phyloP scores from a whole-genome alignment of 2,888 invertebrate genomes.

The Microchrysa polita region DNA sequence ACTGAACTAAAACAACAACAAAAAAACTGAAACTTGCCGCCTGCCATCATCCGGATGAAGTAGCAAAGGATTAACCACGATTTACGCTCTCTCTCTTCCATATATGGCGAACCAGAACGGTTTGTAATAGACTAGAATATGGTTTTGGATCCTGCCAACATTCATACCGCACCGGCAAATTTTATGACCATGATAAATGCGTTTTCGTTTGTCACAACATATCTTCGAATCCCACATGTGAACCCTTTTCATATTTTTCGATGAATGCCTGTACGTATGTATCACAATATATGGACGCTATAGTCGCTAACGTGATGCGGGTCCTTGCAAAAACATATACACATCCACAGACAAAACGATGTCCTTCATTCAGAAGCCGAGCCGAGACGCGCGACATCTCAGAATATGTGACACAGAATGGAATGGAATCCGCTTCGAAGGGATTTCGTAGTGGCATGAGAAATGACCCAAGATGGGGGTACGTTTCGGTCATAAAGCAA shows the following conservation, averaged over 20 bases:
- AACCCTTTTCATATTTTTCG: slow-evolving; percentile 45
- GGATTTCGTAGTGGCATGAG: neutral
- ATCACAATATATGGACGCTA: neutral
- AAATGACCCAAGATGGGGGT: slow-evolving; percentile 17
- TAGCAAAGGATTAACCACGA: too few species aligned
- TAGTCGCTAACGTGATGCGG: neutral
- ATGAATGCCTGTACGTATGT: slow-evolving; percentile 23
- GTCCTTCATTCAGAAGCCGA: slow-evolving; percentile 7
- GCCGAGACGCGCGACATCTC: too few species aligned
- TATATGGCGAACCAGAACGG: too few species aligned
- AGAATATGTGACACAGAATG: too few species aligned
- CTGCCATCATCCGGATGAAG: too few species aligned
- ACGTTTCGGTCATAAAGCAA: neutral
- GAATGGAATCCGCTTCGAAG: too few species aligned
- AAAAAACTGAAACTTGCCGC: too few species aligned
- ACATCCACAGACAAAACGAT: neutral
- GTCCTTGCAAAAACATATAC: slow-evolving; percentile 19
- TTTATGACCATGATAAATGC: slow-evolving; percentile 37
- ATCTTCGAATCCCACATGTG: slow-evolving; percentile 43
- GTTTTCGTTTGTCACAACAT: slow-evolving; percentile 43
- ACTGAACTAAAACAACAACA: too few species aligned
- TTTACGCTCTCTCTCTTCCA: too few species aligned
- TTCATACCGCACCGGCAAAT: too few species aligned
- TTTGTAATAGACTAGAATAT: too few species aligned
- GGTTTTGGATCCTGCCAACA: too few species aligned